Conservation (phyloP, 2,888 invertebrate species). For the Metallyticus violacea region DNA sequence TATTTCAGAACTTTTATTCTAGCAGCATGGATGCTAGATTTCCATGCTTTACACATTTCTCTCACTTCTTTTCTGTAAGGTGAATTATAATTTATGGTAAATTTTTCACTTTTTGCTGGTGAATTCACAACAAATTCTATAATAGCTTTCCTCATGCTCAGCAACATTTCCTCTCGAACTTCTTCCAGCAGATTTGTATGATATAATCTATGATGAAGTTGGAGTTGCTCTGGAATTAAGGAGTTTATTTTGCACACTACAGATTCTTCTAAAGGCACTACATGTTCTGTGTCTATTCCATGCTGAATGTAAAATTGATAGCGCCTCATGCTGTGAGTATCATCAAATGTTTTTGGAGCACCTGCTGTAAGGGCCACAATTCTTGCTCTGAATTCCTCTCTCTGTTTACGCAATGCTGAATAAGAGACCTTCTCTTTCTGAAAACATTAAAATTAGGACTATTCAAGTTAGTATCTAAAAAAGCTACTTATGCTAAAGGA, state of each 20-base stretch:
- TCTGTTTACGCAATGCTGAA: slow-evolving; percentile 65
- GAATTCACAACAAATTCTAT: slow-evolving; percentile 89
- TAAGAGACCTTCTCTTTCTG: slow-evolving; percentile 52
- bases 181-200: slow-evolving; percentile 61
- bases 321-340: slow-evolving; percentile 67
- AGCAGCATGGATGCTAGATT: slow-evolving; percentile 48
- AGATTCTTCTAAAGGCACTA: slow-evolving; percentile 75
- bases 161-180: slow-evolving; percentile 80
- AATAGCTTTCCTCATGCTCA: slow-evolving; percentile 86
- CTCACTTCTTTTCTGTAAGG: slow-evolving; percentile 58
- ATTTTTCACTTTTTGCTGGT: slow-evolving; percentile 46
- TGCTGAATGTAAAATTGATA: slow-evolving; percentile 90
- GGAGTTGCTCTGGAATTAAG: slow-evolving; percentile 47
- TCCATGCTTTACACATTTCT: slow-evolving; percentile 65
- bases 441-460: too few relatives aligned
- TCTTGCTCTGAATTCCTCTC: slow-evolving; percentile 79
- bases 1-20: slow-evolving; percentile 46
- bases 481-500: too few relatives aligned
- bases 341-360: slow-evolving; percentile 53
- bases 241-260: slow-evolving; percentile 57
- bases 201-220: slow-evolving; percentile 14
- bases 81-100: slow-evolving; percentile 47
- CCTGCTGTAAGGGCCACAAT: slow-evolving; percentile 71
- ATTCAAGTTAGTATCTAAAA: too few relatives aligned
- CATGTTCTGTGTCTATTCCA: slow-evolving; percentile 86